A percentile compares a stretch with the other conserved stretches of the same genome.
Conservation (phyloP, 37 sponge, comb jelly and placozoan genomes). For the Axinella damicornis region DNA sequence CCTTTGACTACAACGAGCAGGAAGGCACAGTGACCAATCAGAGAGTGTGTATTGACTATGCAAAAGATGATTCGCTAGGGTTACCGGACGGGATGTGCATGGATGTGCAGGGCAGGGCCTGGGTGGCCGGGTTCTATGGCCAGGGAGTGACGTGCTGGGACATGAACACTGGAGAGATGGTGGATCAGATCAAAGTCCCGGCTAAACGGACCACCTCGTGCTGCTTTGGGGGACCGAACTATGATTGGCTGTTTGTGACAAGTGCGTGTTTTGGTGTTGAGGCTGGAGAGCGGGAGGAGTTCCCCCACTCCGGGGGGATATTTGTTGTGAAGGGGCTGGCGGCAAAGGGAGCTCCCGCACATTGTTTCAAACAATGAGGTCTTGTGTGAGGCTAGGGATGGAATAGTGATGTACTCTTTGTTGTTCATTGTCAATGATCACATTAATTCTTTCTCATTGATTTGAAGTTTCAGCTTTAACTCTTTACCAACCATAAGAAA, state of each 20-base stretch:
- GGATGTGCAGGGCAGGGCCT: slow-evolving; percentile 44
- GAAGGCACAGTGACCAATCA: slow-evolving; percentile 45
- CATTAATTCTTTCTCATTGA: too few species aligned
- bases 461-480: too few species aligned
- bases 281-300: slow-evolving; percentile 5
- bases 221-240: slow-evolving; percentile 73
- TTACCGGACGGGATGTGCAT: slow-evolving; percentile 64
- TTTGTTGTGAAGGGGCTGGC: slow-evolving; percentile 55
- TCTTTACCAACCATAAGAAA: too few species aligned
- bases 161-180: slow-evolving; percentile 32
- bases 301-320: slow-evolving; percentile 47
- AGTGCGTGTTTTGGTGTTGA: background rate
- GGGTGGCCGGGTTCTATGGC: slow-evolving; percentile 51
- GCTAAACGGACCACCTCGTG: slow-evolving; percentile 55
- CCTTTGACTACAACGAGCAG: slow-evolving; percentile 39
- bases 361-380: too few species aligned
- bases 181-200: slow-evolving; percentile 34
- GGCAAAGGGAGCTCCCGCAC: slow-evolving; percentile 33
- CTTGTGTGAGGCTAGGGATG: too few species aligned
- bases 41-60: slow-evolving; percentile 30
- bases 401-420: too few species aligned
- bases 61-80: slow-evolving; percentile 17
- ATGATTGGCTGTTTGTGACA: slow-evolving; percentile 61
- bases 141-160: slow-evolving; percentile 54
- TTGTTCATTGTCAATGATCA: too few species aligned